Conservation (phyloP, 2,888 invertebrate species). For the Strigamia transsilvanica region DNA sequence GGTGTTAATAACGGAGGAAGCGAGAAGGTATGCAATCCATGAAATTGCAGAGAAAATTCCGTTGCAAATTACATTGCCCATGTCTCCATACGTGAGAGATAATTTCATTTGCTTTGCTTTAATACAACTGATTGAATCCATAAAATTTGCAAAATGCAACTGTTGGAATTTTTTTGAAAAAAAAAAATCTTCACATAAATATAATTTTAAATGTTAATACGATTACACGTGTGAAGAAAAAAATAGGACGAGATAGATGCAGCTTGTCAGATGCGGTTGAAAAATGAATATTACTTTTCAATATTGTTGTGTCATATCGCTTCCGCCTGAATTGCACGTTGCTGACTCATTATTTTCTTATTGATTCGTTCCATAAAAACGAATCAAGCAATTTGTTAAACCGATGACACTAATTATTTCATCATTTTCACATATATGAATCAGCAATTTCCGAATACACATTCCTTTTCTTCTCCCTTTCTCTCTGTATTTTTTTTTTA, state of each 20-base stretch:
- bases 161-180: neutral
- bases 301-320: slow-evolving; percentile 20
- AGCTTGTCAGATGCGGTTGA: slow-evolving; percentile 4
- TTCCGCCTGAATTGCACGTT: slow-evolving; percentile 6
- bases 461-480: neutral
- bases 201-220: neutral
- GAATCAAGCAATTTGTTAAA: slow-evolving; percentile 29
- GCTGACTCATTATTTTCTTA: slow-evolving; percentile 26
- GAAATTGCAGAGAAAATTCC: slow-evolving; percentile 19
- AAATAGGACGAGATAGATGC: neutral
- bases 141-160: slow-evolving; percentile 15
- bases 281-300: slow-evolving; percentile 26
- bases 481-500: too few species aligned
- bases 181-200: neutral
- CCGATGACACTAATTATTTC: slow-evolving; percentile 30
- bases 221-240: neutral
- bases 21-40: slow-evolving; percentile 41
- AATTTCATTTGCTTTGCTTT: slow-evolving; percentile 30
- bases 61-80: slow-evolving; percentile 22
- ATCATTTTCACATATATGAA: slow-evolving; percentile 17
- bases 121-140: slow-evolving; percentile 27
- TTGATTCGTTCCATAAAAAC: neutral
- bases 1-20: slow-evolving; percentile 37
- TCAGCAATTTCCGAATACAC: slow-evolving; percentile 12
- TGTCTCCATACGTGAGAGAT: slow-evolving; percentile 21